A percentile compares a stretch with the other conserved stretches of the same genome.
Conservation (phyloP, 2,113 vertebrate species). For the Saimiri boliviensis region DNA sequence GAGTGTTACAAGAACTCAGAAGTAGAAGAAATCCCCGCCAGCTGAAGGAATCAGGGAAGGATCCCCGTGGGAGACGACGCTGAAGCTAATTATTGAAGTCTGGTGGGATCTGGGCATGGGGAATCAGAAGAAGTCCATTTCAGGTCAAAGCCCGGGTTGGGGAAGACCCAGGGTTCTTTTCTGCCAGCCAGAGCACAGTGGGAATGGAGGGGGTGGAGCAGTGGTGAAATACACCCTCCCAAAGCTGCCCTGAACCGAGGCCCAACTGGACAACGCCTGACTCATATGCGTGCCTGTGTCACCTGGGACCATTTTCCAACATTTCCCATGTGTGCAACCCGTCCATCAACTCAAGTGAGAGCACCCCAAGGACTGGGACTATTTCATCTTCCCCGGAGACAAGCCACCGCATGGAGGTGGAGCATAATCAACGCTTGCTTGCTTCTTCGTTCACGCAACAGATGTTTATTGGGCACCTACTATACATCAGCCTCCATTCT, state of each 20-base stretch:
- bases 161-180: not conserved
- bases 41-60: not conserved
- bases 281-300: not conserved
- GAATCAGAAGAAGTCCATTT: not conserved
- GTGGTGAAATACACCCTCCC: not conserved
- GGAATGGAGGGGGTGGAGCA: not conserved
- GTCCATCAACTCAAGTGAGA: not conserved
- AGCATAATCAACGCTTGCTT: not conserved
- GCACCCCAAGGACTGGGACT: not conserved
- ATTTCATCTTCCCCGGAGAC: not conserved
- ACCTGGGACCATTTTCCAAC: not conserved
- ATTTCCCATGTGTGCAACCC: not conserved
- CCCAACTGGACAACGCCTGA: not conserved
- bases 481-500: not conserved
- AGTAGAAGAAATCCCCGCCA: not conserved
- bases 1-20: not conserved
- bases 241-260: not conserved
- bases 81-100: not conserved
- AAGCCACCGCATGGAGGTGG: not conserved
- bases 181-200: not conserved
- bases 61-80: not conserved
- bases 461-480: not conserved
- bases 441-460: not conserved
- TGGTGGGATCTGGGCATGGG: not conserved
- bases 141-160: not conserved